Base-by-base conservation (phyloP, 2,113 vertebrate species). In the Protobothrops flavoviridis region DNA sequence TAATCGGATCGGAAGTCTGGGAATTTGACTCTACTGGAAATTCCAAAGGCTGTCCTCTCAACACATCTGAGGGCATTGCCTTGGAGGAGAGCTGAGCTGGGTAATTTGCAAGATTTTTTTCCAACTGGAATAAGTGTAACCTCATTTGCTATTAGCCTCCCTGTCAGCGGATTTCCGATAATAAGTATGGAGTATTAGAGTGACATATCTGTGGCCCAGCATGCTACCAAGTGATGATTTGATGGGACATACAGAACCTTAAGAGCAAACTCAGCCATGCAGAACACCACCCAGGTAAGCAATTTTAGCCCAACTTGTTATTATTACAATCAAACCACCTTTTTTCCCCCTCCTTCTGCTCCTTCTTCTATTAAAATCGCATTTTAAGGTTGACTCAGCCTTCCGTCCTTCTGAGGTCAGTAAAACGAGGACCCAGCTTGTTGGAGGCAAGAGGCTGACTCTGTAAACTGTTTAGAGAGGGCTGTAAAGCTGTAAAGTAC, bases 351-450 rank as follows among this genome's bases (percentile, higher is more conserved):
- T 11, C 50, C 50, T 85, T 48, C 45, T 87, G 92, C 21, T 96
- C 91, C 69, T 10, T 57, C 87, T 91, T 95, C 92, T 93, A 92
- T 95, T 95, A 95, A 91, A 95, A 96, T 52, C 93, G 90, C 43
- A 94, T 87, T 96, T 52, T 52, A 9, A 52, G 50, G 50, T 52
- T 52, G 50, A 52, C 11, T 52, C 10, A 52, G 9, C 50, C 50
- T 52, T 52, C 50, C 10, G 11, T 10, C 50, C 50, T 52, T 52
- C 50, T 11, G 11, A 52, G 45, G 45, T 48, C 45, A 48, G 45
- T 48, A 48, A 48, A 48, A 48, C 45, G 45, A 48, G 45, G 50
- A 52, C 50, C 10, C 50, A 52, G 50, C 10, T 52, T 11, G 50
- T 52, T 52, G 11, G 50, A 11, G 50, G 50, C 50, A 52, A 52